Conservation (phyloP, 1,140 invertebrate species). For the Ceratina australensis region DNA sequence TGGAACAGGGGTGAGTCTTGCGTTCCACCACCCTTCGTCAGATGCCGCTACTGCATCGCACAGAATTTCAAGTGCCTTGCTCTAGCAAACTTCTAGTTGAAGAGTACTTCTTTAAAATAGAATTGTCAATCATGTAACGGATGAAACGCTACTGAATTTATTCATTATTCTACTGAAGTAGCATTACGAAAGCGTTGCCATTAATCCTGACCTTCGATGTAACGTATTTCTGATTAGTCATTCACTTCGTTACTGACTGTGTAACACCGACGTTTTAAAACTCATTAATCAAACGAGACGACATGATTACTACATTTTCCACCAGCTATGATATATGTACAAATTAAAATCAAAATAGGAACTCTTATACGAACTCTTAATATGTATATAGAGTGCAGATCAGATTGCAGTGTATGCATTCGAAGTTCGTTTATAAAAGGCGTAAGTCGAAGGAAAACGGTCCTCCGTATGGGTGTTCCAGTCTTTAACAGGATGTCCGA, state of each 20-base stretch:
- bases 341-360: too few species aligned
- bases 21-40: constrained; percentile 71
- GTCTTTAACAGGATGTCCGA: neutral
- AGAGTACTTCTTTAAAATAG: neutral
- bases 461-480: neutral
- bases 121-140: neutral
- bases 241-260: neutral
- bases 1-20: constrained; percentile 36
- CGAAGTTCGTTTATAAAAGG: too few species aligned
- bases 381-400: too few species aligned
- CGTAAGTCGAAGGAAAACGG: too few species aligned
- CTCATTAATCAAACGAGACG: too few species aligned
- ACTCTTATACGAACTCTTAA: too few species aligned
- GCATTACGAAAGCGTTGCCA: neutral
- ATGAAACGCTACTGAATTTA: neutral
- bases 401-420: too few species aligned
- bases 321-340: too few species aligned
- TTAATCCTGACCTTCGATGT: neutral
- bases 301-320: neutral
- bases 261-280: too few species aligned
- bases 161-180: neutral
- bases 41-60: constrained; percentile 73
- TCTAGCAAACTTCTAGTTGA: neutral
- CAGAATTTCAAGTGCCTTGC: neutral
- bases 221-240: neutral